Evolutionary conservation across 2,113 vertebrate genomes (phyloP).

Genomic region (Lipotes vexillifer): DNA sequence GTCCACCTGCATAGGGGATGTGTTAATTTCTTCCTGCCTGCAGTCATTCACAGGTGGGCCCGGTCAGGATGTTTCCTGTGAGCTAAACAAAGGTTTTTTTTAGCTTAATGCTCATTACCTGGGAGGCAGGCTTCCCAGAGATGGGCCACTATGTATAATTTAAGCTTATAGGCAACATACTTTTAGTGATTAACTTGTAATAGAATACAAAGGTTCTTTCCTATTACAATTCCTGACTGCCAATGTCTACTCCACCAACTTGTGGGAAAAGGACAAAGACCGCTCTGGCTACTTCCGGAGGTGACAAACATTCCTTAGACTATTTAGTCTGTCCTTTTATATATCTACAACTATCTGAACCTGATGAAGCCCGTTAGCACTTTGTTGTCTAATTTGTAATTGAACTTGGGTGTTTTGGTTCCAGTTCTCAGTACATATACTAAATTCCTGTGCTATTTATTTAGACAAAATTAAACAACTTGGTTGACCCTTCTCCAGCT

Average conservation of each 20-base stretch:
- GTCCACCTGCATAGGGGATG: background rate
- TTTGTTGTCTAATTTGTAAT: background rate
- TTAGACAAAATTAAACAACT: background rate
- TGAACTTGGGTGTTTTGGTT: background rate
- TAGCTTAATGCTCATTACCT: background rate
- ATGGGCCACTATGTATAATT: background rate
- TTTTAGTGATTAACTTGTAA: background rate
- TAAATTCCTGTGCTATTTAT: background rate
- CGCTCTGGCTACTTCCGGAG: background rate
- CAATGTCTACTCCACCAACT: background rate
- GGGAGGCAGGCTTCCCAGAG: background rate
- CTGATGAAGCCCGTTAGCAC: background rate
- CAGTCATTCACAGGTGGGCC: background rate
- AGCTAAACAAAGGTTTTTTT: background rate
- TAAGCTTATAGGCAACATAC: background rate
- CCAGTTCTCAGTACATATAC: background rate
- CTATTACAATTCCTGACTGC: background rate
- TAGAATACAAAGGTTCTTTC: background rate
- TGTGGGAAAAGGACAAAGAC: background rate
- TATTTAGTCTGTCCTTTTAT: background rate
- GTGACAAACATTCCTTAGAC: background rate
- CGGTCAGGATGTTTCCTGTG: background rate
- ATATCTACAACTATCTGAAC: background rate
- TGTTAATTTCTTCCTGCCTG: background rate
- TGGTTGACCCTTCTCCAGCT: background rate